Evolutionary conservation across 1,140 invertebrate species (phyloP), one percentile per base, ranked within the genome.

Genomic region (Diachasma alloeum): DNA sequence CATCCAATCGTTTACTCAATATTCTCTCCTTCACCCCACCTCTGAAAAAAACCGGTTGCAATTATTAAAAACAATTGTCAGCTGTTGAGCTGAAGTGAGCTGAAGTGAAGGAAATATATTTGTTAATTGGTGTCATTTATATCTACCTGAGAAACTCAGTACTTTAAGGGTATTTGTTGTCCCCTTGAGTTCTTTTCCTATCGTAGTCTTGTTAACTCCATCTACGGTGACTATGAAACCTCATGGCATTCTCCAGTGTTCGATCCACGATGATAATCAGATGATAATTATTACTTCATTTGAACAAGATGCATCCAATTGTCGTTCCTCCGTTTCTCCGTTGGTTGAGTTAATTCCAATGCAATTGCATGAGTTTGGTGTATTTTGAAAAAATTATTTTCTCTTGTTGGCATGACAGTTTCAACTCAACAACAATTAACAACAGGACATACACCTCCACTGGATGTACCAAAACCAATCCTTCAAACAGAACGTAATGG

Each of bases 151-250:
- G 13, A 11, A 68, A 26, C 68, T 75, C 77, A 72, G 72, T 67
- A 66, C 77, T 78, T 78, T 74, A 71, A 78, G 77, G 77, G 72
- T 74, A 74, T 17, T 13, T 78, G 73, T 78, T 75, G 10, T 73
- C 17, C 53, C 36, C 31, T 53, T 59, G 0, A 44, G 36, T 74
- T 22, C 46, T 31, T 31, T 67, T 4, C 17, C 37, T 26, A 70
- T 68, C 22, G 42, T 31, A 48, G 13, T 72, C 19, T 48, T 70
- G 53, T 10, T 26, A 63, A 1, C 48, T 17, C 19, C 59, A 26
- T 11, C 24, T 53, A 46, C 19, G 19, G 37, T 15, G 37, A 6
- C n/a, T 69, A 15, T 36, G n/a, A 69, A 69, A 39, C 31, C 37
- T 37, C 26, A 39, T 44, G 19, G 31, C 37, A 70, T 44, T 44